Percentiles rank a stretch among this genome's conserved stretches.
Conservation (phyloP, 1,140 invertebrate species). For the Harpegnathos saltator region DNA sequence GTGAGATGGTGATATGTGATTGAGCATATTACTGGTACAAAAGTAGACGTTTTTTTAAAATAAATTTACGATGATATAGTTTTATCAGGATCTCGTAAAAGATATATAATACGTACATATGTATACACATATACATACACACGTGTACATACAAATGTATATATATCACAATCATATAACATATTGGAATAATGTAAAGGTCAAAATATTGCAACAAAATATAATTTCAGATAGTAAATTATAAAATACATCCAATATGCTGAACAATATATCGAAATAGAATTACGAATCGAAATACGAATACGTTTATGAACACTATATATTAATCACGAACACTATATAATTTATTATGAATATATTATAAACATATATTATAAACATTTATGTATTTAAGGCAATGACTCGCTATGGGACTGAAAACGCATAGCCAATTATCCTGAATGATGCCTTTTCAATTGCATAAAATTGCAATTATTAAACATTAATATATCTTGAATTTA, state of each 20-base stretch:
- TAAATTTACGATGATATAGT: too few relatives aligned
- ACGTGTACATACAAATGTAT: not conserved
- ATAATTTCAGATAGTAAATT: not conserved
- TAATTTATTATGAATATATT: slow-evolving; percentile 35
- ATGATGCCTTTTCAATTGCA: too few relatives aligned
- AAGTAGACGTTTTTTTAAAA: not conserved
- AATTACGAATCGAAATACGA: too few relatives aligned
- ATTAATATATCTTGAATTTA: too few relatives aligned
- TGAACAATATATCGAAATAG: slow-evolving; percentile 9
- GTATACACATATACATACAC: not conserved
- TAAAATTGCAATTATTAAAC: too few relatives aligned
- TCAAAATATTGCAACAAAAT: not conserved
- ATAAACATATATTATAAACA: slow-evolving; percentile 1
- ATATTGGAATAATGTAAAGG: not conserved
- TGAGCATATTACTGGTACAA: not conserved
- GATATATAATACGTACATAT: too few relatives aligned
- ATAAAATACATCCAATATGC: not conserved
- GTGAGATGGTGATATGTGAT: not conserved
- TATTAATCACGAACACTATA: not conserved
- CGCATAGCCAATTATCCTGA: too few relatives aligned
- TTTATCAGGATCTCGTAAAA: too few relatives aligned
- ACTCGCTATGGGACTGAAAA: too few relatives aligned
- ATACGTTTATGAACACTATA: too few relatives aligned
- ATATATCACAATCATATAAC: not conserved
- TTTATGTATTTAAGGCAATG: not conserved